Percentiles rank a stretch among this genome's conserved stretches.
Conservation (phyloP, 1,140 invertebrate species). For the Papilio helenus region DNA sequence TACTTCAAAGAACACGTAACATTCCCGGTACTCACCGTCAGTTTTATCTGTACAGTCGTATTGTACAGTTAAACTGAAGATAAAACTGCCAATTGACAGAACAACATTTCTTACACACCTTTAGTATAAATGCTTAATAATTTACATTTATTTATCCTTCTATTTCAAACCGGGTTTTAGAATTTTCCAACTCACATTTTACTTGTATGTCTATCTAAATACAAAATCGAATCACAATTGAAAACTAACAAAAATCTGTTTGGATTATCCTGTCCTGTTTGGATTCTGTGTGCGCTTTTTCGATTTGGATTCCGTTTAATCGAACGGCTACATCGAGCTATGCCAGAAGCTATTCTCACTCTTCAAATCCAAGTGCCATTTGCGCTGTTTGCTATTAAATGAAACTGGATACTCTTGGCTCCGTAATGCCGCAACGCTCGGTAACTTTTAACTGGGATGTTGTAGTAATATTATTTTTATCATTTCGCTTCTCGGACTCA, state of each 20-base stretch:
- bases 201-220: neutral
- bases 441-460: neutral
- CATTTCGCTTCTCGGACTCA: neutral
- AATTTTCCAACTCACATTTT: neutral
- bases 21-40: too few species aligned
- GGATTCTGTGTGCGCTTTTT: constrained; percentile 1
- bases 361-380: constrained; percentile 33
- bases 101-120: too few species aligned
- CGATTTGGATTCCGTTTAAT: constrained; percentile 4
- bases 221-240: neutral
- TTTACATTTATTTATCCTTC: too few species aligned
- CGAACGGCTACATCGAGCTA: neutral
- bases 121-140: too few species aligned
- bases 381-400: constrained; percentile 12
- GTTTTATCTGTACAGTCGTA: too few species aligned
- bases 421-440: neutral
- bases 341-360: constrained; percentile 16
- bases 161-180: neutral
- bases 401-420: constrained; percentile 14
- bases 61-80: too few species aligned
- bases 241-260: constrained; percentile 15
- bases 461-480: neutral
- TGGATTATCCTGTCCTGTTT: neutral
- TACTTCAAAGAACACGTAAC: too few species aligned
- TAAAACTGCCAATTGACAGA: too few species aligned